phyloP scores from a whole-genome alignment of 2,888 invertebrate genomes.

The Thera britannica region DNA sequence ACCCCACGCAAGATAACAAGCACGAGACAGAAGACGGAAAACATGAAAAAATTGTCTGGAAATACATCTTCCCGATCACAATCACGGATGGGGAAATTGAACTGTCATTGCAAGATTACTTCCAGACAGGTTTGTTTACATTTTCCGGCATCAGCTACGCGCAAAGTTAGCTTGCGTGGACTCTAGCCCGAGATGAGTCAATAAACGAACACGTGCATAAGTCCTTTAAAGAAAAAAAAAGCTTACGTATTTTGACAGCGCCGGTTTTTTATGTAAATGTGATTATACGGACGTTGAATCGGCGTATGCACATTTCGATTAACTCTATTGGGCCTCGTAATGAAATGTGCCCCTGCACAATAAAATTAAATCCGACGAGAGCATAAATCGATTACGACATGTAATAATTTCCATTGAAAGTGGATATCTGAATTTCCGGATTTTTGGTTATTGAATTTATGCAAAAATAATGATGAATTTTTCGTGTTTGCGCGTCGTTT shows the following conservation, averaged over 20 bases:
- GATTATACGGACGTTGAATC: conserved; percentile 28
- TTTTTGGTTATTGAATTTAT: conserved; percentile 25
- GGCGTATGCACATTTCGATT: conserved; percentile 67
- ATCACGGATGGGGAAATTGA: too few relatives aligned
- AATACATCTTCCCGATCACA: too few relatives aligned
- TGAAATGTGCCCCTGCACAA: conserved; percentile 59
- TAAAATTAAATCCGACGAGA: conserved; percentile 59
- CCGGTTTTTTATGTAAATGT: neutral
- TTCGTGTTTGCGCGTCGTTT: neutral
- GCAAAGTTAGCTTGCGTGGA: too few relatives aligned
- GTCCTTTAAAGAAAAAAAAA: too few relatives aligned
- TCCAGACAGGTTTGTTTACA: too few relatives aligned
- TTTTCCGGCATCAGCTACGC: too few relatives aligned
- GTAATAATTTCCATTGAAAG: conserved; percentile 51
- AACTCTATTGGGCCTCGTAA: conserved; percentile 61
- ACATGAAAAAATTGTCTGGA: too few relatives aligned
- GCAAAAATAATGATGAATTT: conserved; percentile 10
- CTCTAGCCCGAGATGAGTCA: too few relatives aligned
- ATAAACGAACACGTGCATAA: too few relatives aligned
- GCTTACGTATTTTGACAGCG: neutral
- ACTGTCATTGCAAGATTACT: too few relatives aligned
- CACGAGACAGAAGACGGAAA: too few relatives aligned
- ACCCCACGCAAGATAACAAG: too few relatives aligned
- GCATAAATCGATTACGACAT: conserved; percentile 52
- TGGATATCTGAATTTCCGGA: conserved; percentile 15